Base-by-base conservation (phyloP, 2,113 vertebrate species). In the Pandion haliaetus region DNA sequence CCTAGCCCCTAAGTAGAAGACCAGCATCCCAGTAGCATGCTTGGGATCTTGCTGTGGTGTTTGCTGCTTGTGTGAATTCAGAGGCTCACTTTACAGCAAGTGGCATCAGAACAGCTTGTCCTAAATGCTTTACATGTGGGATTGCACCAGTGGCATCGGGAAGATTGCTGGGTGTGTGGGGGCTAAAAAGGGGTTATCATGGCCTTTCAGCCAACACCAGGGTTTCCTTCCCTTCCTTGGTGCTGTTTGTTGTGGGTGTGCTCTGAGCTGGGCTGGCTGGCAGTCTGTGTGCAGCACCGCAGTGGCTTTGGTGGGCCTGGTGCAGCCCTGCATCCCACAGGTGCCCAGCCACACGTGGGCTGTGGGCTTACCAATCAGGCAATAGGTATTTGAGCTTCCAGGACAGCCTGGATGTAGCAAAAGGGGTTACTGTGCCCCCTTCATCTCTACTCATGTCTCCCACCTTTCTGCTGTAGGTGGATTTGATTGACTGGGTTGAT, bases 401-500 rank as follows among this genome's bases (percentile, higher is more conserved):
- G 38, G 29, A 31, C 26, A 36, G 44, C 31, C 38, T 29, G 17
- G 20, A 10, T 5, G 38, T 38, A 49, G 28, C 15, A 31, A 15
- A 82, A 61, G 7, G 12, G 13, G 32, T 55, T 52, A 6, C 36
- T 14, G 19, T 67, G 36, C 26, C 40, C 17, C 18, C 55, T 76
- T 86, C 74, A 14, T 42, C 38, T 88, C 70, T 90, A 9, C 66
- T 87, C 65, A 86, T 7, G 2, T 77, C 70, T 96, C 74, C 52
- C 44, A 16, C 14, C 44, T 90, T 24, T 89, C 28, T 95, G 70
- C 70, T 94, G 10, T 96, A 99, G 99, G 99, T 99, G 98, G 99
- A 99, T 95, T 98, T 99, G 79, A 99, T 99, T 91, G 99, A 99
- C 97, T 99, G 99, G 99, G 99, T 99, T 54, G 99, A 99, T 97